These are phyloP conservation scores for Halcyon senegalensis DNA, from an alignment of 2,113 vertebrate species.

Conservation along the genomic window DNA sequence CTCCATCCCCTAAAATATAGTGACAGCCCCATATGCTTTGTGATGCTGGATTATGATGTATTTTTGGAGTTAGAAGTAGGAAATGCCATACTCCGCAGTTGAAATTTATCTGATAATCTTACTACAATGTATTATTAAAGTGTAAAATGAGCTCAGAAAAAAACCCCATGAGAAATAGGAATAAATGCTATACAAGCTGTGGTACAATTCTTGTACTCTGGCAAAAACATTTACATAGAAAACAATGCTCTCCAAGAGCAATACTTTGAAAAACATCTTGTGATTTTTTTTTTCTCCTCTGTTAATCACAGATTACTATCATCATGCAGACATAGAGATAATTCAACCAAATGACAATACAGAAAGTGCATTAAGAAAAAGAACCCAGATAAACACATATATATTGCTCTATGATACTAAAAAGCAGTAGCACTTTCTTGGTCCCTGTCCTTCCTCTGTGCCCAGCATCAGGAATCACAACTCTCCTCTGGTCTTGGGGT, in stretches of 20 bases:
- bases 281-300: background rate
- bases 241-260: background rate
- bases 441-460: background rate
- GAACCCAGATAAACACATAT: background rate
- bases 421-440: background rate
- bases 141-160: background rate
- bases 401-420: rapidly evolving
- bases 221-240: background rate
- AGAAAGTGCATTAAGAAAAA: background rate
- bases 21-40: background rate
- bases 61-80: background rate
- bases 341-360: background rate
- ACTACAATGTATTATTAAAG: background rate
- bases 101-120: background rate
- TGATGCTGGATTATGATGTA: background rate
- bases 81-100: background rate
- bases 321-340: background rate
- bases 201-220: background rate
- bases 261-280: background rate
- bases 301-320: background rate
- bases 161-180: rapidly evolving
- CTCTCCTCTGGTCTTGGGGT: background rate
- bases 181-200: background rate
- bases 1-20: background rate
- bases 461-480: background rate